Conservation (phyloP, 2,888 invertebrate species). For the Lucinisca nassula region DNA sequence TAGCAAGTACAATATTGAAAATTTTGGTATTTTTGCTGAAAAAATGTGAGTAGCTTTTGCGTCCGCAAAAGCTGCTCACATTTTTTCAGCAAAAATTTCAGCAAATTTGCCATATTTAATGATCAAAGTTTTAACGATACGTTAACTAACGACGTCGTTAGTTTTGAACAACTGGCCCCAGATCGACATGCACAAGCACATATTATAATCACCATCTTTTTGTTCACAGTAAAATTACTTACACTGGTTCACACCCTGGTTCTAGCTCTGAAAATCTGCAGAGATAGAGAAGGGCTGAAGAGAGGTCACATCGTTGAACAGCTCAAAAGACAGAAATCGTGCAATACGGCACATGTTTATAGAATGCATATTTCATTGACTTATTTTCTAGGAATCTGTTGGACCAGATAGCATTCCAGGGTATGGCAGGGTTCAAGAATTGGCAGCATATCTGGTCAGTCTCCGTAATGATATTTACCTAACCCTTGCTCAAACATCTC, state of each 20-base stretch:
- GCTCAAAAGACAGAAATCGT: background rate
- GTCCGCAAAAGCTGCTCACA: too few species aligned
- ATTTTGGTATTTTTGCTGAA: too few species aligned
- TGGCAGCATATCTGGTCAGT: slow-evolving; percentile 21
- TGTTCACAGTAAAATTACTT: background rate
- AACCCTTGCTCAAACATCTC: background rate
- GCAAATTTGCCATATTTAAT: too few species aligned
- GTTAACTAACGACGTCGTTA: too few species aligned
- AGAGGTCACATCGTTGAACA: background rate
- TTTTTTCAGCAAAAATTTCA: too few species aligned
- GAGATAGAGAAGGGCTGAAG: background rate
- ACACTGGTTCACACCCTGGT: background rate
- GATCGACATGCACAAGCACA: background rate
- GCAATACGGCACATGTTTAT: background rate
- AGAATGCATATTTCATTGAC: background rate
- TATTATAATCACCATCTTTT: background rate
- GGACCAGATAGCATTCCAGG: slow-evolving; percentile 37
- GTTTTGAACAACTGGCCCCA: too few species aligned
- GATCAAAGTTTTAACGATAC: too few species aligned
- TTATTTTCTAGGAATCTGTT: slow-evolving; percentile 25
- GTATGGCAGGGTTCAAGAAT: slow-evolving; percentile 33
- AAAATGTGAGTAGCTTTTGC: too few species aligned
- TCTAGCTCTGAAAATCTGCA: background rate
- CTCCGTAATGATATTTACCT: slow-evolving; percentile 7
- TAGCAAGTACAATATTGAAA: too few species aligned